Conservation (phyloP, 2,888 invertebrate species). For the Drosophila nr. perissopoda region DNA sequence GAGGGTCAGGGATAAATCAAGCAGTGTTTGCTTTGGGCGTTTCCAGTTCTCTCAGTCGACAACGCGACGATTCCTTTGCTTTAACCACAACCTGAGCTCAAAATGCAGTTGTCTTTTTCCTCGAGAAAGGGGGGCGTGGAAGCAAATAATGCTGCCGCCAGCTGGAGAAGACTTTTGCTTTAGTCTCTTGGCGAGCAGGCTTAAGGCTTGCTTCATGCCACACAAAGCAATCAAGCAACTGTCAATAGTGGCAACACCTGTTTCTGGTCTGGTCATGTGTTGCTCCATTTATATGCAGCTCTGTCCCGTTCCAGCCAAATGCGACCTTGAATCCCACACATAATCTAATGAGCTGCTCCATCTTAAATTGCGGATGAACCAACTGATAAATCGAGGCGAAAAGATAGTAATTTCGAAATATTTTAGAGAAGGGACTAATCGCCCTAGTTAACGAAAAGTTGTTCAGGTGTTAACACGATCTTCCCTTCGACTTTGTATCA, state of each 20-base stretch:
- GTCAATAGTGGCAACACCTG: constrained; percentile 73
- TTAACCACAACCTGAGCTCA: constrained; percentile 17
- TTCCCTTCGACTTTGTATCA: constrained; percentile 43
- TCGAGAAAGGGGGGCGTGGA: constrained; percentile 58
- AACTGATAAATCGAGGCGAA: constrained; percentile 38
- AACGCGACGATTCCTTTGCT: constrained; percentile 45
- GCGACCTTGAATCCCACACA: constrained; percentile 60
- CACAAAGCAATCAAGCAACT: constrained; percentile 70
- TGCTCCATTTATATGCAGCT: constrained; percentile 34
- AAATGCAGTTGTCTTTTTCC: constrained; percentile 74
- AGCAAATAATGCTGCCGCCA: constrained; percentile 25
- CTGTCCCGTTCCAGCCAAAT: background rate
- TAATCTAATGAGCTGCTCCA: constrained; percentile 16
- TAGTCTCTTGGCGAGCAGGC: constrained; percentile 5
- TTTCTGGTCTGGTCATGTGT: constrained; percentile 25
- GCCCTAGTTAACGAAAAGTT: constrained; percentile 11
- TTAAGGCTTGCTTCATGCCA: constrained; percentile 61
- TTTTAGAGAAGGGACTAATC: background rate
- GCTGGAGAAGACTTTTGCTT: constrained; percentile 9
- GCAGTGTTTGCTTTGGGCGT: constrained; percentile 70
- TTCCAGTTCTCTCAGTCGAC: constrained; percentile 44
- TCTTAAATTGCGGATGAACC: constrained; percentile 34
- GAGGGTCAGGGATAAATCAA: constrained; percentile 45
- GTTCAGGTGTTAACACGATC: constrained; percentile 38
- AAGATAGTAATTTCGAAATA: background rate